Evolutionary conservation across 2,888 invertebrate species (phyloP).

Genomic region (Alsophila aescularia): DNA sequence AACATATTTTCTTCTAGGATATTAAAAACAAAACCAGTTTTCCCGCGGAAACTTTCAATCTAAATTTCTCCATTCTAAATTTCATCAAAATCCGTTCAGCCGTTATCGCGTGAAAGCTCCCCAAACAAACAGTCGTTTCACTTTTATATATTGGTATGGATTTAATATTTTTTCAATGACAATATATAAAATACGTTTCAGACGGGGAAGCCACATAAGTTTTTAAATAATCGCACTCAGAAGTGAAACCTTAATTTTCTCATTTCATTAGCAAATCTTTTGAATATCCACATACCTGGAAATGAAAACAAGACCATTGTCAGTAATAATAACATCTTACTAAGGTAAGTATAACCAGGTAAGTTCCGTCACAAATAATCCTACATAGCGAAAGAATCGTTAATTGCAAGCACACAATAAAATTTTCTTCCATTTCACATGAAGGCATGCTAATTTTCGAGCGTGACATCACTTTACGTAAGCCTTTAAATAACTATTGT

Average conservation of each 20-base stretch:
- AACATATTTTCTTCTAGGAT: too few species aligned
- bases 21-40: too few species aligned
- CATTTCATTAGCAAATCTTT: conserved; percentile 7
- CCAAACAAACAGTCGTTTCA: too few species aligned
- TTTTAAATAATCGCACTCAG: not conserved
- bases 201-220: not conserved
- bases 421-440: conserved; percentile 37
- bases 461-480: conserved; percentile 39
- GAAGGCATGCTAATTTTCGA: conserved; percentile 33
- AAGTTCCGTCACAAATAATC: conserved; percentile 22
- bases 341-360: not conserved
- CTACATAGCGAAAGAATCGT: conserved; percentile 23
- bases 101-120: too few species aligned
- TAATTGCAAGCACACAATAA: conserved; percentile 35
- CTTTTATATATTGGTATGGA: too few species aligned
- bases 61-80: too few species aligned
- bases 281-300: conserved; percentile 15
- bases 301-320: conserved; percentile 17
- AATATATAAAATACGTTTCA: too few species aligned
- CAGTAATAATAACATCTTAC: not conserved
- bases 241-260: conserved; percentile 5
- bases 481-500: conserved; percentile 33
- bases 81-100: too few species aligned
- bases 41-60: too few species aligned
- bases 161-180: too few species aligned